A percentile compares a stretch with the other conserved stretches of the same genome.
These are phyloP conservation scores for Macaca fascicularis DNA, from an alignment of 2,113 vertebrate species.

Conservation along the genomic window T2T-MFA8v1.1 NC_088380.1:183763501-183764000, in stretches of 20 bases:
- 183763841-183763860: too few species aligned
- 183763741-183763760: background rate
- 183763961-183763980: background rate
- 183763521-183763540: accelerated
- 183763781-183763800: background rate
- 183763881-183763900: background rate
- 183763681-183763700: accelerated
- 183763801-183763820: accelerated
- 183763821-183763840: too few species aligned
- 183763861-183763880: too few species aligned
- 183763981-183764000: too few species aligned
- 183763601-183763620: background rate
- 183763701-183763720: accelerated
- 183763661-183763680: background rate
- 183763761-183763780: background rate
- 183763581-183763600: accelerated
- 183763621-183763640: background rate
- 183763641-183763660: background rate
- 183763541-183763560: background rate
- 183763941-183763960: background rate
- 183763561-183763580: background rate
- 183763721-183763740: background rate
- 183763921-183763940: background rate
- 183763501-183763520: background rate
- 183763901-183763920: background rate